A percentile compares a stretch with the other conserved stretches of the same genome.
These are phyloP conservation scores for Peucedramus taeniatus DNA, from an alignment of 2,113 vertebrate genomes.

Conservation along the genomic window DNA sequence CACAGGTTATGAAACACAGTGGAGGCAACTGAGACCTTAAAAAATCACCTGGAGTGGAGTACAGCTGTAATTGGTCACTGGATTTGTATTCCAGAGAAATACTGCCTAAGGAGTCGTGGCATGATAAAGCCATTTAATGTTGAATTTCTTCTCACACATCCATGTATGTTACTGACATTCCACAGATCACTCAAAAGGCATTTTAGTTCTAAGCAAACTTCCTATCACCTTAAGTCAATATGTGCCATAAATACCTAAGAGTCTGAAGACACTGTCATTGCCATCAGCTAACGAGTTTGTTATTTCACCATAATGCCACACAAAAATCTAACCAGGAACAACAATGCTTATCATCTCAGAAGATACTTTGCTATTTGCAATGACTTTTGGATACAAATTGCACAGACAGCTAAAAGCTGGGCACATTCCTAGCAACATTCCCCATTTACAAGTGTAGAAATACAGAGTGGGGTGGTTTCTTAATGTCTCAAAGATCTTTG, in stretches of 20 bases:
- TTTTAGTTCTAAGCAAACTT: not conserved
- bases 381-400: not conserved
- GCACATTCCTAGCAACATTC: not conserved
- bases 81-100: not conserved
- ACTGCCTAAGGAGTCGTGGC: not conserved
- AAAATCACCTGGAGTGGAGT: not conserved
- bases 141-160: not conserved
- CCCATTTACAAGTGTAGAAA: not conserved
- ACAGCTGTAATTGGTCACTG: not conserved
- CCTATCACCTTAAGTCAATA: not conserved
- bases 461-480: not conserved
- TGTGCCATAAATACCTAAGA: not conserved
- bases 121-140: not conserved
- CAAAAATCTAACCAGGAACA: not conserved
- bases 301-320: not conserved
- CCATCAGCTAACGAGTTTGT: not conserved
- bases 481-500: not conserved
- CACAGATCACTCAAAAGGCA: not conserved
- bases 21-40: not conserved
- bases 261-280: not conserved
- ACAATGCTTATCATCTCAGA: not conserved
- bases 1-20: not conserved
- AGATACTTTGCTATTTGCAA: not conserved
- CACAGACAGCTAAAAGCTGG: not conserved
- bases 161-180: not conserved